Evolutionary conservation across 2,888 invertebrate genomes (phyloP).

Genomic region (Eristalis intricaria): DNA sequence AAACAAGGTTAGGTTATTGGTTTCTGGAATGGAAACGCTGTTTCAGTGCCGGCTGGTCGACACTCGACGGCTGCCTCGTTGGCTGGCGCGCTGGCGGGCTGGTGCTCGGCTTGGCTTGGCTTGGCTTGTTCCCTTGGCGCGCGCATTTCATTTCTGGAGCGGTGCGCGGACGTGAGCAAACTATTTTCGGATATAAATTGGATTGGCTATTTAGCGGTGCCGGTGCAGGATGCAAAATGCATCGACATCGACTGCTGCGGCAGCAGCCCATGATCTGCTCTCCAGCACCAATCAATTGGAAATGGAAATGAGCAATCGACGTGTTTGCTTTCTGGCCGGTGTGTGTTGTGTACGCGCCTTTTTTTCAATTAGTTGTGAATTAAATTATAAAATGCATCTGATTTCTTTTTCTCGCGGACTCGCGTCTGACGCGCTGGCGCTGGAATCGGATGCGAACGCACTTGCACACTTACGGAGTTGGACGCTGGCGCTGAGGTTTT

Average conservation of each 20-base stretch:
- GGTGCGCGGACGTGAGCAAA: slow-evolving; percentile 54
- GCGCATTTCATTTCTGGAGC: slow-evolving; percentile 62
- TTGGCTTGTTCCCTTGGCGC: slow-evolving; percentile 29
- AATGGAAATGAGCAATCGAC: slow-evolving; percentile 37
- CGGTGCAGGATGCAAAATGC: slow-evolving; percentile 16
- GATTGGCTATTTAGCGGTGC: slow-evolving; percentile 57
- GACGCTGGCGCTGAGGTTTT: background rate
- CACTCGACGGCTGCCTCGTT: background rate
- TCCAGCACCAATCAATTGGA: slow-evolving; percentile 54
- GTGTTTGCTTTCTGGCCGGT: slow-evolving; percentile 3
- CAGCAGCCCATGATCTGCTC: slow-evolving; percentile 45
- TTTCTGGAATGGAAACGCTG: slow-evolving; percentile 45
- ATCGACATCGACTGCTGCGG: background rate
- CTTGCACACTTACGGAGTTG: background rate
- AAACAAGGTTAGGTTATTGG: slow-evolving; percentile 70
- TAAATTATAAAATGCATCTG: slow-evolving; percentile 43
- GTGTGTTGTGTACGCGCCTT: background rate
- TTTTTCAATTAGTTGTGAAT: slow-evolving; percentile 57
- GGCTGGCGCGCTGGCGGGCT: background rate
- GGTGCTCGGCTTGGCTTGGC: slow-evolving; percentile 12
- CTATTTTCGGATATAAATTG: slow-evolving; percentile 59
- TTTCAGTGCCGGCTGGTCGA: background rate
- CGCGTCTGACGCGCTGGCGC: background rate
- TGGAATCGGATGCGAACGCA: background rate
- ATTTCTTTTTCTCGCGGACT: slow-evolving; percentile 12